These are phyloP conservation scores for Apodemus sylvaticus DNA, from an alignment of 2,113 vertebrate species.

Conservation along the genomic window DNA sequence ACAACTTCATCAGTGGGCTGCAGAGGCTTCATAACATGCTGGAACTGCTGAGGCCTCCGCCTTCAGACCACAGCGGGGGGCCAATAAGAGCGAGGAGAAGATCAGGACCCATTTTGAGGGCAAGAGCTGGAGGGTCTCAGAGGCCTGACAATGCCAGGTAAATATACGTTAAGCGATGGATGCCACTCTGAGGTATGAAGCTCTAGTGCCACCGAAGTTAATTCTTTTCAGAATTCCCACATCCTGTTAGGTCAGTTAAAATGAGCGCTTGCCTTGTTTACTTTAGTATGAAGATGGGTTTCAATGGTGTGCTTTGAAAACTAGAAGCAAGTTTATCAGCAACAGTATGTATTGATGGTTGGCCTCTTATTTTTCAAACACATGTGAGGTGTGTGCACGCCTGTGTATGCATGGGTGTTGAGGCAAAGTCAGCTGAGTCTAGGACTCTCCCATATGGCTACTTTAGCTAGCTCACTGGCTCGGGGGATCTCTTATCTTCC, in stretches of 20 bases:
- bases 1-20: constrained; percentile 56
- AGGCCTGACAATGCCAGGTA: constrained; percentile 83
- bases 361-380: background rate
- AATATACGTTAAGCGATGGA: background rate
- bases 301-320: background rate
- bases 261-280: background rate
- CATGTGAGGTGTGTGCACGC: too few species aligned
- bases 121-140: constrained; percentile 78
- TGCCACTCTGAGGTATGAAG: background rate
- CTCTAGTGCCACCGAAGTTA: background rate
- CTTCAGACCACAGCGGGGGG: background rate
- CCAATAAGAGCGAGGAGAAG: constrained; percentile 25
- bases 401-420: background rate
- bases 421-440: background rate
- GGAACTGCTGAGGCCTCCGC: constrained; percentile 25
- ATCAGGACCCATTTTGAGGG: constrained; percentile 42
- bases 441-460: background rate
- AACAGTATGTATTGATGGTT: background rate
- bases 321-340: background rate
- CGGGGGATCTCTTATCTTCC: background rate
- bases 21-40: constrained; percentile 76
- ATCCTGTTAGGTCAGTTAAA: constrained; percentile 10
- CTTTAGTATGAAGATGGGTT: background rate
- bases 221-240: background rate
- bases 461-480: background rate